These are phyloP conservation scores for Aphaenogaster rudis DNA, from an alignment of 1,140 invertebrate genomes.

Conservation along the genomic window DNA sequence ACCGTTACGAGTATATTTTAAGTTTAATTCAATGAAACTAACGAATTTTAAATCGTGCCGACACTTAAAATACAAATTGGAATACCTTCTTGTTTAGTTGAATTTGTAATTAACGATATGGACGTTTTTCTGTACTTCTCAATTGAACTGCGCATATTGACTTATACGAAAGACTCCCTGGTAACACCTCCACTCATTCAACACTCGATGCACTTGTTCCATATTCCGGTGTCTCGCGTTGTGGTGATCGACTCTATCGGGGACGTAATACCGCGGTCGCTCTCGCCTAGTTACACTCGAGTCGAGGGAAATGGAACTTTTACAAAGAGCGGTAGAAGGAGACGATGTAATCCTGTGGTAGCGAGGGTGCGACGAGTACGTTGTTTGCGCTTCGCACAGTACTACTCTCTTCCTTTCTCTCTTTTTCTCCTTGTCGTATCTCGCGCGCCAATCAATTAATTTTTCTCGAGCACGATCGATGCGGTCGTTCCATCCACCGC, in stretches of 20 bases:
- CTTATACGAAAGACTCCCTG: constrained; percentile 27
- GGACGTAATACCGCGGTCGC: constrained; percentile 46
- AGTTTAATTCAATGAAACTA: background rate
- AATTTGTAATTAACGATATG: constrained; percentile 10
- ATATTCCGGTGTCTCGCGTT: constrained; percentile 49
- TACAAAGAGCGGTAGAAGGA: constrained; percentile 43
- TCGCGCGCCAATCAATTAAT: constrained; percentile 65
- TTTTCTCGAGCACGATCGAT: constrained; percentile 60
- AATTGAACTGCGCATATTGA: constrained; percentile 30
- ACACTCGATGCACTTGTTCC: constrained; percentile 47
- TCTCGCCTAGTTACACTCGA: constrained; percentile 38
- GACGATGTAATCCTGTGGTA: constrained; percentile 26
- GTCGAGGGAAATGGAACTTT: constrained; percentile 57
- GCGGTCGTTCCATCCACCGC: constrained; percentile 19
- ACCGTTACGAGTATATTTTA: background rate
- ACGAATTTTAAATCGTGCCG: background rate
- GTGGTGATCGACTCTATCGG: constrained; percentile 36
- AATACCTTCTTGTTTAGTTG: background rate
- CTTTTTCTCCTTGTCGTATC: background rate
- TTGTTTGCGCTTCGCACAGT: background rate
- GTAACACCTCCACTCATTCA: constrained; percentile 8
- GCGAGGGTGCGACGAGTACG: background rate
- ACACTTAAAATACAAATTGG: background rate
- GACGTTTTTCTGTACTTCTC: constrained; percentile 21
- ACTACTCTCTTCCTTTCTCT: background rate